Percentiles rank a stretch among this genome's conserved stretches.
These are phyloP conservation scores for Lipophrys pholis DNA, from an alignment of 2,113 vertebrate genomes.

Conservation along the genomic window DNA sequence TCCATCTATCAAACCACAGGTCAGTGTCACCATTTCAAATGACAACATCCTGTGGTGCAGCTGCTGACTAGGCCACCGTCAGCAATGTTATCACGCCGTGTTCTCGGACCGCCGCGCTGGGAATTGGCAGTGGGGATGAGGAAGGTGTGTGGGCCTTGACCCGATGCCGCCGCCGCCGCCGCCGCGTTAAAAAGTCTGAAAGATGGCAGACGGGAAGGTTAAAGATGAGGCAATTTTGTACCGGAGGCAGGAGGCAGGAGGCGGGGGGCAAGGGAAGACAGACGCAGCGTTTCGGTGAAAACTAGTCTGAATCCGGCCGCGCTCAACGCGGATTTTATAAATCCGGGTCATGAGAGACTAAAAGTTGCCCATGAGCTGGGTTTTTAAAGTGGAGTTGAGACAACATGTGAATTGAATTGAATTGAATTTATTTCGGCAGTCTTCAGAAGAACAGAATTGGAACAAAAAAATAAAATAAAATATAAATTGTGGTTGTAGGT, in stretches of 20 bases:
- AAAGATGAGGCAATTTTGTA: slow-evolving; percentile 31
- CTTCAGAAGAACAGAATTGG: neutral
- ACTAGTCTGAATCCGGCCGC: too few relatives aligned
- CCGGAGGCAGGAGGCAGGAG: neutral
- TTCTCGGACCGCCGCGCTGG: slow-evolving; percentile 40
- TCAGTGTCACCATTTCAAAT: slow-evolving; percentile 69
- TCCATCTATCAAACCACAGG: slow-evolving; percentile 73
- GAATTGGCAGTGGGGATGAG: slow-evolving; percentile 47
- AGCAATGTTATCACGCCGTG: slow-evolving; percentile 58
- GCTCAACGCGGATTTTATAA: slow-evolving; percentile 8
- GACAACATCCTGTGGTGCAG: slow-evolving; percentile 66
- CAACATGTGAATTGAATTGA: neutral
- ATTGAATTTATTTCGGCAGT: neutral
- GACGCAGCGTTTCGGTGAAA: too few relatives aligned
- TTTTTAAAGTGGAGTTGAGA: neutral
- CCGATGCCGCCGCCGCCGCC: slow-evolving; percentile 13
- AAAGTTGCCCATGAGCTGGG: neutral
- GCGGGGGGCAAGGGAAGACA: too few relatives aligned
- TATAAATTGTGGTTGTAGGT: neutral
- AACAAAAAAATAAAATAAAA: neutral
- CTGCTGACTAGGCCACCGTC: slow-evolving; percentile 67
- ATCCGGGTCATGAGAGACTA: slow-evolving; percentile 15
- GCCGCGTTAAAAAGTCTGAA: slow-evolving; percentile 3
- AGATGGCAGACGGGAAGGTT: slow-evolving; percentile 34
- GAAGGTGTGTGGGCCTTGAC: slow-evolving; percentile 47